A percentile compares a stretch with the other conserved stretches of the same genome.
Conservation (phyloP, 2,113 vertebrate species). For the Tapirus terrestris region DNA sequence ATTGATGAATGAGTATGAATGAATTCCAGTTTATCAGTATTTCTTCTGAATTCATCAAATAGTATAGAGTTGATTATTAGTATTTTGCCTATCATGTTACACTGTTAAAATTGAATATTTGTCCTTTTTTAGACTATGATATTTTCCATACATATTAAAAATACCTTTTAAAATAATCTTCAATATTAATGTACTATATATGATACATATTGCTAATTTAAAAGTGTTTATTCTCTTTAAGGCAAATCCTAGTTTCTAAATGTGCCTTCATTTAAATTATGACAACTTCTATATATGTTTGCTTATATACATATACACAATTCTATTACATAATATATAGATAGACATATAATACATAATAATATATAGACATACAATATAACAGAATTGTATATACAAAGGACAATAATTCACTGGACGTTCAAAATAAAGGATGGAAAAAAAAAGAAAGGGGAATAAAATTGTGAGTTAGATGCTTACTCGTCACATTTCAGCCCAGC, state of each 20-base stretch:
- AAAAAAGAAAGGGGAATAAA: background rate
- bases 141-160: background rate
- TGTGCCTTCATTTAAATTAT: background rate
- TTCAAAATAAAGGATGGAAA: background rate
- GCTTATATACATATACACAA: background rate
- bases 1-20: background rate
- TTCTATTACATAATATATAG: background rate
- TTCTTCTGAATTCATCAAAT: background rate
- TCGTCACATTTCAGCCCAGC: background rate
- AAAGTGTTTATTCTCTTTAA: background rate
- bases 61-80: rapidly evolving
- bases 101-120: background rate
- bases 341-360: too few relatives aligned
- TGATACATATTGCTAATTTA: background rate
- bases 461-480: background rate
- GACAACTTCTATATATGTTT: background rate
- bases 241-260: background rate
- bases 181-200: background rate
- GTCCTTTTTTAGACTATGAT: background rate
- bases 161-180: background rate
- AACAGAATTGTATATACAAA: background rate
- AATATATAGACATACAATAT: too few relatives aligned
- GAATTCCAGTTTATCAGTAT: background rate
- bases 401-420: background rate
- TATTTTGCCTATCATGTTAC: background rate